These are phyloP conservation scores for Pyrgilauda ruficollis DNA, from an alignment of 2,113 vertebrate species.

Conservation along the genomic window DNA sequence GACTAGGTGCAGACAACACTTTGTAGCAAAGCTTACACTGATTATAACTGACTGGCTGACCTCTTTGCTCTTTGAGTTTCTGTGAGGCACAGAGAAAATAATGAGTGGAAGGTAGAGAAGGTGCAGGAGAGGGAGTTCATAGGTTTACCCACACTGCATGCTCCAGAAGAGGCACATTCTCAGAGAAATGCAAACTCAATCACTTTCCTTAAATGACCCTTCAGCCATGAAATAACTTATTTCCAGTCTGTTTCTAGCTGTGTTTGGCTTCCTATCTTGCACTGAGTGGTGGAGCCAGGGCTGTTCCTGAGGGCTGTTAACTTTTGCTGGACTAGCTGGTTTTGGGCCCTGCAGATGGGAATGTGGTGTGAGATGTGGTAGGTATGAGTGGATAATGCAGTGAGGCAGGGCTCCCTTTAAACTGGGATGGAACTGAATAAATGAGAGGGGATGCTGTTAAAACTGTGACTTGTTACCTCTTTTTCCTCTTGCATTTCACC, in stretches of 20 bases:
- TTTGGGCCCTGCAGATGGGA: not conserved
- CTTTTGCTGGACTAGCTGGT: not conserved
- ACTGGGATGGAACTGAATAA: constrained; percentile 32
- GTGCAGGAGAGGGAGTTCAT: not conserved
- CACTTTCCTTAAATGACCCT: not conserved
- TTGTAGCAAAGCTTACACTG: not conserved
- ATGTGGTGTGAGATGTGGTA: not conserved
- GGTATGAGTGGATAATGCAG: not conserved
- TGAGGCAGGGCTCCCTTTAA: not conserved
- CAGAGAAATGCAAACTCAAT: not conserved
- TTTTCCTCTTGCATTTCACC: constrained; percentile 40
- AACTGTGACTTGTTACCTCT: constrained; percentile 21
- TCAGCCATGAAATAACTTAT: not conserved
- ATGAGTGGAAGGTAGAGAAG: not conserved
- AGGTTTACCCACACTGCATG: not conserved
- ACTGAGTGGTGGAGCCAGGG: not conserved
- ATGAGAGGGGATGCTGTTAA: constrained; percentile 23
- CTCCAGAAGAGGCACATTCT: not conserved
- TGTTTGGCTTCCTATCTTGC: not conserved
- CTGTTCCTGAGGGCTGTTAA: not conserved
- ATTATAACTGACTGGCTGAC: not conserved
- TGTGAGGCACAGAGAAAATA: not conserved
- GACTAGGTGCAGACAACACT: not conserved
- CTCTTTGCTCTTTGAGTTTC: not conserved
- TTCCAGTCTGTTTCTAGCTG: not conserved